These are phyloP conservation scores for Triplophysa tibetana DNA, from an alignment of 2,113 vertebrate species.

Conservation along the genomic window DNA sequence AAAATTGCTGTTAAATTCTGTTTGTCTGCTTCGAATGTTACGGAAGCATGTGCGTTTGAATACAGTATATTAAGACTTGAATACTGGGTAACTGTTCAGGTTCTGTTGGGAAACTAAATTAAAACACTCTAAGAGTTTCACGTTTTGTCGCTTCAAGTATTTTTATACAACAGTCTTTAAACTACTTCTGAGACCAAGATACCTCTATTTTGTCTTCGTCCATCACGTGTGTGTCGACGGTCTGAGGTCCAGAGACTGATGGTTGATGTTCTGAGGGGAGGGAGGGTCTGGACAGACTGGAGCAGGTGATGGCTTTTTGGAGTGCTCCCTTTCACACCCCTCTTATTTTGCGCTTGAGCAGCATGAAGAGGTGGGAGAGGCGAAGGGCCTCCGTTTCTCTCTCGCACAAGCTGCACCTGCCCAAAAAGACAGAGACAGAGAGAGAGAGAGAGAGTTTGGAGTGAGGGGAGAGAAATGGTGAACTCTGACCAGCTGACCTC, in stretches of 20 bases:
- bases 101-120: background rate
- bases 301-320: conserved; percentile 79
- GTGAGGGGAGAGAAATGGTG: conserved; percentile 64
- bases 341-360: conserved; percentile 78
- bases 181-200: background rate
- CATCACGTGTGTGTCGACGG: conserved; percentile 7
- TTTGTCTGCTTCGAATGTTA: too few species aligned
- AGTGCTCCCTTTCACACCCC: conserved; percentile 79
- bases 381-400: conserved; percentile 72
- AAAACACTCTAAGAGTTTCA: too few species aligned
- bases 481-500: conserved; percentile 73
- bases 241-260: conserved; percentile 42
- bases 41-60: background rate
- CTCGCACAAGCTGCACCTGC: conserved; percentile 77
- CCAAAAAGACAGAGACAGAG: conserved; percentile 23
- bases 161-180: background rate
- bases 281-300: conserved; percentile 54
- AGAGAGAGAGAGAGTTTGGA: conserved; percentile 42
- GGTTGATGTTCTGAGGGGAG: conserved; percentile 65
- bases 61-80: background rate
- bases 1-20: too few species aligned
- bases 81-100: background rate
- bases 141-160: too few species aligned
- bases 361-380: conserved; percentile 79
- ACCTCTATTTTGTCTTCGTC: conserved; percentile 27